Percentiles rank a stretch among this genome's conserved stretches.
Evolutionary conservation across 2,888 invertebrate species (phyloP).

Genomic region (Ditula angustiorana): DNA sequence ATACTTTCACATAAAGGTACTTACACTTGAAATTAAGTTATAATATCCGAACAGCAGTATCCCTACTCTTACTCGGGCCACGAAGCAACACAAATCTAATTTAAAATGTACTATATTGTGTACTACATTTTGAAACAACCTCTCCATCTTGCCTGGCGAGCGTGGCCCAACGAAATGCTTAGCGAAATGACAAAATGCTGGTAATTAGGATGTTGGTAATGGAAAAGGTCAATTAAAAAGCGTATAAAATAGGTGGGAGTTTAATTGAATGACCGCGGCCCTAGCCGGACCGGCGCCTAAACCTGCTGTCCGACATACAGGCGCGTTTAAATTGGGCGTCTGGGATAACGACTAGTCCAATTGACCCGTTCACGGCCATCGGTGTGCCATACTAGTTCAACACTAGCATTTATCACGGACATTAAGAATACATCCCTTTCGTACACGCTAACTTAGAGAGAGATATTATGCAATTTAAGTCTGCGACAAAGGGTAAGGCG

Average conservation of each 20-base stretch:
- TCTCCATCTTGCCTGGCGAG: constrained; percentile 18
- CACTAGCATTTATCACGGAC: no score
- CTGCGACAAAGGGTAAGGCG: no score
- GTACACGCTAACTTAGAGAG: no score
- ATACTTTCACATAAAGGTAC: not conserved
- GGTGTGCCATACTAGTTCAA: no score
- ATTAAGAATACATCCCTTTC: no score
- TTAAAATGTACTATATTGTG: constrained; percentile 19
- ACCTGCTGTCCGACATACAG: no score
- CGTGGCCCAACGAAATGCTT: constrained; percentile 2
- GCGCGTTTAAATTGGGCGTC: no score
- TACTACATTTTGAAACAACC: constrained; percentile 14
- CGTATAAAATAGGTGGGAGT: not conserved
- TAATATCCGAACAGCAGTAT: constrained; percentile 24
- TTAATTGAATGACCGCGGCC: constrained; percentile 12
- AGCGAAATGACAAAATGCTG: constrained; percentile 23
- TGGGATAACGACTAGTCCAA: no score
- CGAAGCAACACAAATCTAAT: constrained; percentile 30
- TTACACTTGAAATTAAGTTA: constrained; percentile 30
- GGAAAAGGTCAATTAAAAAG: constrained; percentile 16
- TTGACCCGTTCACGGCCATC: no score
- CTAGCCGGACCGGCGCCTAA: not conserved
- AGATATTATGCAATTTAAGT: no score
- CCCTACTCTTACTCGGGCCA: constrained; percentile 22
- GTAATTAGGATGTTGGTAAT: constrained; percentile 32